Base-by-base conservation (phyloP, 2,797 vertebrate genomes). In the Sebastes hubbsi region DNA sequence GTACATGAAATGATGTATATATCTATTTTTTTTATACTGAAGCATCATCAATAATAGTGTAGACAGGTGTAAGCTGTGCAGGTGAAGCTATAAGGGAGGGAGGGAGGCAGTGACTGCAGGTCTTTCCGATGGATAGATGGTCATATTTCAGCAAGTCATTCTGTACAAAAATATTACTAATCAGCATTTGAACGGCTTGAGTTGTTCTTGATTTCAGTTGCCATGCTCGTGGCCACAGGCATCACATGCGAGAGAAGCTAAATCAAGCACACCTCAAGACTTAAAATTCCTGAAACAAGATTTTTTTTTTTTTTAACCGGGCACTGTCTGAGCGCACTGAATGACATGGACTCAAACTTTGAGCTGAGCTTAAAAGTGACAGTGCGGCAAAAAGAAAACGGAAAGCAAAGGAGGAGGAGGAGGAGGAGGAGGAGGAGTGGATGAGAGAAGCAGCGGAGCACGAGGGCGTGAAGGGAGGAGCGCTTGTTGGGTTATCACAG, bases 401-500 rank as follows among this genome's bases (percentile, higher is more conserved):
- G 62, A 82, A 81, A 87, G 77, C 66, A 71, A 80, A 85, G 56
- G 55, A 89, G 77, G 58, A 84, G 71, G 67, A 25, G 2, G 24
- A 24, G 24, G 2, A 24, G 24, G 24, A 84, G 71, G 36, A 38
- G 38, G 38, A 82, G 55, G 64, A 71, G 68, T 87, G 78, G 84
- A 81, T 77, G 75, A 81, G 71, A 88, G 60, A 87, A 90, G 92
- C 82, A 73, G 87, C 67, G 18, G 18, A 79, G 84, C 72, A 82
- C 65, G 49, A 87, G 82, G 77, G 77, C 36, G 77, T 86, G 82
- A 81, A 88, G 78, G 86, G 75, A 85, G 83, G 75, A 89, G 88
- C 54, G 60, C 87, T 83, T 77, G 76, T 81, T 78, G 78, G 88
- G 91, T 91, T 88, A 92, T 91, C 80, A 75, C 82, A 92, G 93